These are phyloP conservation scores for Philhelius pedissequus DNA, from an alignment of 2,888 invertebrate species.

Conservation along the genomic window DNA sequence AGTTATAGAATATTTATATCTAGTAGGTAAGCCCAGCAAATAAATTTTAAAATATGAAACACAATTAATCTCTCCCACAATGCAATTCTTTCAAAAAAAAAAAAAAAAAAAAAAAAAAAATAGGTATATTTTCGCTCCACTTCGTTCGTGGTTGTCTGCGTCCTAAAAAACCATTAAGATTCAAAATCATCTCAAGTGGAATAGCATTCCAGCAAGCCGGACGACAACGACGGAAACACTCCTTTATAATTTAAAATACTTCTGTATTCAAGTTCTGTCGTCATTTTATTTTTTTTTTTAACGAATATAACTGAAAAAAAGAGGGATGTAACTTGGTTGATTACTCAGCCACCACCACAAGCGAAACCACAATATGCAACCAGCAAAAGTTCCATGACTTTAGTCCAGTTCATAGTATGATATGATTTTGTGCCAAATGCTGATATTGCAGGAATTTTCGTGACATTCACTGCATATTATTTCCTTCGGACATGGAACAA, in stretches of 20 bases:
- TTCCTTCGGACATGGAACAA: slow-evolving; percentile 56
- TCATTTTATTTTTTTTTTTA: slow-evolving; percentile 51
- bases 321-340: slow-evolving; percentile 59
- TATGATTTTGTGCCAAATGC: slow-evolving; percentile 33
- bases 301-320: slow-evolving; percentile 49
- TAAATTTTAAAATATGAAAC: not conserved
- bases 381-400: slow-evolving; percentile 8
- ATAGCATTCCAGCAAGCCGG: slow-evolving; percentile 3
- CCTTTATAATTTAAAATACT: slow-evolving; percentile 56
- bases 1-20: too few relatives aligned
- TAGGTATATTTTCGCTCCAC: too few relatives aligned
- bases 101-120: too few relatives aligned
- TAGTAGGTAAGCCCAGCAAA: not conserved
- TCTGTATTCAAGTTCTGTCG: slow-evolving; percentile 44
- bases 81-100: not conserved
- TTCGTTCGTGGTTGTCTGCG: not conserved
- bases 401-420: slow-evolving; percentile 17
- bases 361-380: slow-evolving; percentile 34
- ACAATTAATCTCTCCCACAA: not conserved
- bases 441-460: slow-evolving; percentile 48
- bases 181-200: slow-evolving; percentile 50
- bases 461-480: slow-evolving; percentile 54
- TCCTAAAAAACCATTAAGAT: slow-evolving; percentile 38
- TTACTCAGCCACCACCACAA: slow-evolving; percentile 47
- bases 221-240: slow-evolving; percentile 16